Conservation (phyloP, 1,140 invertebrate species). For the Bombus waltoni region DNA sequence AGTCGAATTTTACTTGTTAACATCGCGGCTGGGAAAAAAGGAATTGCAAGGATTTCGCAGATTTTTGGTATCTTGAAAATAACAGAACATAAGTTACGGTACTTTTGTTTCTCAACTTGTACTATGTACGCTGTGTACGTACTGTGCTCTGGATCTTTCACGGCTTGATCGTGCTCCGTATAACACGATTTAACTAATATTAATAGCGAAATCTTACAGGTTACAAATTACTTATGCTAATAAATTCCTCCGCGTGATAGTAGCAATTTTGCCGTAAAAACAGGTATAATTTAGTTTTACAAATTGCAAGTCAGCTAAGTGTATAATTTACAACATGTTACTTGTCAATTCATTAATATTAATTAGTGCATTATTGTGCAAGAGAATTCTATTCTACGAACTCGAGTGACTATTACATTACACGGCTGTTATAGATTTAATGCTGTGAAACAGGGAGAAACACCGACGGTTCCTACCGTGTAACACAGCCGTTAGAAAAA, state of each 20-base stretch:
- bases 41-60: neutral
- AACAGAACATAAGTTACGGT: too few relatives aligned
- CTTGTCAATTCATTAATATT: slow-evolving; percentile 1
- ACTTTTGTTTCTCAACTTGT: too few relatives aligned
- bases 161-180: too few relatives aligned
- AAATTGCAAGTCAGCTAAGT: neutral
- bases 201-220: too few relatives aligned
- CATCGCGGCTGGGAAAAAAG: neutral
- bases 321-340: neutral
- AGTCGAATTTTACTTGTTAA: neutral
- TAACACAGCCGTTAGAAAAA: neutral
- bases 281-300: neutral
- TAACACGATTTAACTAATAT: too few relatives aligned
- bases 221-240: too few relatives aligned
- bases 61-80: too few relatives aligned
- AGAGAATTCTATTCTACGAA: neutral
- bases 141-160: too few relatives aligned
- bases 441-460: neutral
- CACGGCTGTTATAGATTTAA: neutral
- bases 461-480: neutral
- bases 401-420: neutral
- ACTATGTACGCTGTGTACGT: too few relatives aligned
- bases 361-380: neutral
- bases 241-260: too few relatives aligned
- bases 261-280: neutral